Percentiles rank a stretch among this genome's conserved stretches.
These are phyloP conservation scores for Montipora capitata DNA, from an alignment of 92 coral and sea anemone species.

Conservation along the genomic window DNA sequence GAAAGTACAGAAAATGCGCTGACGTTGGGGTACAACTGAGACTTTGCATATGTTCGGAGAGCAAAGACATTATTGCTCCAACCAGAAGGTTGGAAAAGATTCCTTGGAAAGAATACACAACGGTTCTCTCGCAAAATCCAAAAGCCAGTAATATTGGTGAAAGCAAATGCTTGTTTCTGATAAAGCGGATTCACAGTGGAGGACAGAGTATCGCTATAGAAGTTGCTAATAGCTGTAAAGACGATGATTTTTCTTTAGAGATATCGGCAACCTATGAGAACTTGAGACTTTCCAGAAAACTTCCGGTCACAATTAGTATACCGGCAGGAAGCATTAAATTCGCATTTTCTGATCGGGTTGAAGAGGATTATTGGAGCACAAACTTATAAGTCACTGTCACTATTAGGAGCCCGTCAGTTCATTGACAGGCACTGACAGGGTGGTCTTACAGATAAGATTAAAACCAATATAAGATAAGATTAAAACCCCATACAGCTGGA, in stretches of 20 bases:
- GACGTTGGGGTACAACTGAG: slow-evolving; percentile 77
- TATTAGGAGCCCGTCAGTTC: background rate
- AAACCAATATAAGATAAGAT: no score
- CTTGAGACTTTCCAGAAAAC: slow-evolving; percentile 70
- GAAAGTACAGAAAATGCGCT: slow-evolving; percentile 83
- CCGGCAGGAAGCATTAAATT: slow-evolving; percentile 74
- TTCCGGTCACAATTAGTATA: slow-evolving; percentile 62
- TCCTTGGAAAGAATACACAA: slow-evolving; percentile 16
- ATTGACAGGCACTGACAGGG: background rate
- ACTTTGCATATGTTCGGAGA: slow-evolving; percentile 85
- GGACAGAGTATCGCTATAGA: slow-evolving; percentile 73
- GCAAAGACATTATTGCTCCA: background rate
- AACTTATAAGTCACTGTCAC: slow-evolving; percentile 21
- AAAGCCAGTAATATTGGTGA: slow-evolving; percentile 27
- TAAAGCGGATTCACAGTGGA: slow-evolving; percentile 67
- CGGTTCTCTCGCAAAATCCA: slow-evolving; percentile 7
- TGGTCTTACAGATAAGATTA: no score
- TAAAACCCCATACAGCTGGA: no score
- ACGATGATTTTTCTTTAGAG: slow-evolving; percentile 30
- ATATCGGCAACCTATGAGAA: slow-evolving; percentile 49
- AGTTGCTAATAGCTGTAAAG: slow-evolving; percentile 70
- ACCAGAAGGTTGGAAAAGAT: slow-evolving; percentile 9
- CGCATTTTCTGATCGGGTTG: slow-evolving; percentile 75
- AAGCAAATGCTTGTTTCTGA: slow-evolving; percentile 64
- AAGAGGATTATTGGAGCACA: slow-evolving; percentile 45